Evolutionary conservation across 1,140 invertebrate species (phyloP).

Genomic region (Ceratina australensis): DNA sequence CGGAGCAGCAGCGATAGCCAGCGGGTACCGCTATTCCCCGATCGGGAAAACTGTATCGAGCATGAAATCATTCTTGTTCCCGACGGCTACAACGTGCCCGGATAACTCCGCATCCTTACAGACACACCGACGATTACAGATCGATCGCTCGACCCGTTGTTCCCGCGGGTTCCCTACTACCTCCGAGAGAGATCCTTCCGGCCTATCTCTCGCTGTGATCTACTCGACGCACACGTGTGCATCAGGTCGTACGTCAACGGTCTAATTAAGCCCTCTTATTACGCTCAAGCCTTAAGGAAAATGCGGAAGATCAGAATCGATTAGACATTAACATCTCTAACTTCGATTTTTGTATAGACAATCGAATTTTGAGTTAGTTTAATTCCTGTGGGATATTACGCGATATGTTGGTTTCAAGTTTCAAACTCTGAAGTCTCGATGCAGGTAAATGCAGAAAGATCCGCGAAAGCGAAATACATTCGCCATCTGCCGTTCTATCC

Average conservation of each 20-base stretch:
- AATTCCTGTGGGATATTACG: too few relatives aligned
- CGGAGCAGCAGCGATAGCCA: conserved; percentile 2
- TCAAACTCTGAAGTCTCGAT: too few relatives aligned
- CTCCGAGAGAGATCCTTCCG: background rate
- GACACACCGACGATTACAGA: conserved; percentile 3
- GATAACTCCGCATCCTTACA: background rate
- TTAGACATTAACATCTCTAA: too few relatives aligned
- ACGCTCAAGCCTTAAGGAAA: too few relatives aligned
- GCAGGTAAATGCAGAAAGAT: background rate
- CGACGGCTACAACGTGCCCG: too few relatives aligned
- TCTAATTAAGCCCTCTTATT: background rate
- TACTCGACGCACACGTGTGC: background rate
- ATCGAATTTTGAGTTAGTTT: too few relatives aligned
- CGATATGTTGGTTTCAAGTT: too few relatives aligned
- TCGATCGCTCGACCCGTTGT: too few relatives aligned
- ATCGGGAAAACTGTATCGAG: conserved; percentile 57
- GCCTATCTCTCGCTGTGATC: background rate
- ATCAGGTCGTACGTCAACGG: background rate
- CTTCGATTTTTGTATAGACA: too few relatives aligned
- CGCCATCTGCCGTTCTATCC: background rate
- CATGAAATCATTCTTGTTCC: conserved; percentile 65
- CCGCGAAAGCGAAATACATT: background rate
- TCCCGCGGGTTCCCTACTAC: background rate
- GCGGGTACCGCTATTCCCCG: conserved; percentile 29
- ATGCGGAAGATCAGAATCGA: too few relatives aligned